A percentile compares a stretch with the other conserved stretches of the same genome.
phyloP scores from a whole-genome alignment of 2,113 vertebrate genomes.

The Paralichthys olivaceus region DNA sequence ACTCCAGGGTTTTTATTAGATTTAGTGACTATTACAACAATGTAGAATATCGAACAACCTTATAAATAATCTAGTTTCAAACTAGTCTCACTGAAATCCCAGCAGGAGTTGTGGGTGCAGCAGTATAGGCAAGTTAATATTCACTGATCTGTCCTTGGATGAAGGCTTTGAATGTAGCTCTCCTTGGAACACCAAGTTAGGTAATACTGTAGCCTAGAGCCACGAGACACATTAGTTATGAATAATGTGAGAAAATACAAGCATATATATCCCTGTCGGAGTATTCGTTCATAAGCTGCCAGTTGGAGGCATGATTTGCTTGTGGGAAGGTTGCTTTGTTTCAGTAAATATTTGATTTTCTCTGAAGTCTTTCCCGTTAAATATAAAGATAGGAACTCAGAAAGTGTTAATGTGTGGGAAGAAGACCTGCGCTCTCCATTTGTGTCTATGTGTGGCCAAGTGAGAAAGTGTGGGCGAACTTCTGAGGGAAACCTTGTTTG shows the following conservation, averaged over 20 bases:
- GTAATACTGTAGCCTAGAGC: conserved; percentile 15
- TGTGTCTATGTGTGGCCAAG: background rate
- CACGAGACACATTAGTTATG: conserved; percentile 22
- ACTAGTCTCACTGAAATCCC: too few relatives aligned
- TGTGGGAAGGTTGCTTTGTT: conserved; percentile 27
- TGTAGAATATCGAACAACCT: too few relatives aligned
- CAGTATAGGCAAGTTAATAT: conserved; percentile 19
- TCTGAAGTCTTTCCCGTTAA: conserved; percentile 33
- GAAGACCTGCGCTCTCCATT: background rate
- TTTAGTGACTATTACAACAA: too few relatives aligned
- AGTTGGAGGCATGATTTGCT: conserved; percentile 17
- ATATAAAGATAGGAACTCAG: conserved; percentile 18
- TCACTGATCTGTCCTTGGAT: conserved; percentile 8
- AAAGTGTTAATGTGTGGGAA: background rate
- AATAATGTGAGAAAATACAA: conserved; percentile 19
- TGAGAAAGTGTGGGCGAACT: background rate
- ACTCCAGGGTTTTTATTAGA: too few relatives aligned
- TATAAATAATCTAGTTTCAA: too few relatives aligned
- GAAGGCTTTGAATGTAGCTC: conserved; percentile 15
- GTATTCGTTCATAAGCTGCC: conserved; percentile 29
- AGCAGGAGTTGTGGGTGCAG: background rate
- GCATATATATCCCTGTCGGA: conserved; percentile 22
- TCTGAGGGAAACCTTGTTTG: background rate
- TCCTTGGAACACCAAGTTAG: background rate
- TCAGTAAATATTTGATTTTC: conserved; percentile 42